Percentiles rank a stretch among this genome's conserved stretches.
These are phyloP conservation scores for Sitophilus oryzae DNA, from an alignment of 1,140 invertebrate genomes.

Conservation along the genomic window DNA sequence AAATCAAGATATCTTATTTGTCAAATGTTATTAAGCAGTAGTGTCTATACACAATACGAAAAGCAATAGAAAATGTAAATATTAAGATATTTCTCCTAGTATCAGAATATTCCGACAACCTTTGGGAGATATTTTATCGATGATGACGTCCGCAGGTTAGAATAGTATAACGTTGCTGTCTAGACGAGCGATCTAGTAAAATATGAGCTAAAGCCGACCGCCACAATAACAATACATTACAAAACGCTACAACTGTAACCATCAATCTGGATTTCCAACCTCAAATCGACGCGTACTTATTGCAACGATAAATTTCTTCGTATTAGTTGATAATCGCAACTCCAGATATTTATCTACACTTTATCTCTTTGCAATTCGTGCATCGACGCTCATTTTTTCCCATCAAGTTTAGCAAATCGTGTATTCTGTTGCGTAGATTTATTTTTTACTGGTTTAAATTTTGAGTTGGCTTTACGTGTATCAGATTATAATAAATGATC, in stretches of 20 bases:
- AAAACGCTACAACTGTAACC: slow-evolving; percentile 19
- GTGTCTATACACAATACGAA: no score
- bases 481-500: no score
- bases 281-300: slow-evolving; percentile 24
- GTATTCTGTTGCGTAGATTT: no score
- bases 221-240: slow-evolving; percentile 21
- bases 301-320: slow-evolving; percentile 25
- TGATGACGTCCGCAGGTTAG: not conserved
- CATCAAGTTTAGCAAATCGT: no score
- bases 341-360: slow-evolving; percentile 21
- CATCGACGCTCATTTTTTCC: slow-evolving; percentile 9
- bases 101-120: not conserved
- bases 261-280: slow-evolving; percentile 20
- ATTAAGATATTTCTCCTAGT: no score
- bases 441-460: no score
- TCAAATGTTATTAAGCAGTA: no score
- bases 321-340: slow-evolving; percentile 23
- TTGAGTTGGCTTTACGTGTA: slow-evolving; percentile 16
- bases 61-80: no score
- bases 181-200: slow-evolving; percentile 17
- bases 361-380: slow-evolving; percentile 14
- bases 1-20: no score
- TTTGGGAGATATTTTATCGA: not conserved
- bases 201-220: slow-evolving; percentile 10
- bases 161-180: not conserved